Base-by-base conservation (phyloP, 1,140 invertebrate species). In the Scylla paramamosain region DNA sequence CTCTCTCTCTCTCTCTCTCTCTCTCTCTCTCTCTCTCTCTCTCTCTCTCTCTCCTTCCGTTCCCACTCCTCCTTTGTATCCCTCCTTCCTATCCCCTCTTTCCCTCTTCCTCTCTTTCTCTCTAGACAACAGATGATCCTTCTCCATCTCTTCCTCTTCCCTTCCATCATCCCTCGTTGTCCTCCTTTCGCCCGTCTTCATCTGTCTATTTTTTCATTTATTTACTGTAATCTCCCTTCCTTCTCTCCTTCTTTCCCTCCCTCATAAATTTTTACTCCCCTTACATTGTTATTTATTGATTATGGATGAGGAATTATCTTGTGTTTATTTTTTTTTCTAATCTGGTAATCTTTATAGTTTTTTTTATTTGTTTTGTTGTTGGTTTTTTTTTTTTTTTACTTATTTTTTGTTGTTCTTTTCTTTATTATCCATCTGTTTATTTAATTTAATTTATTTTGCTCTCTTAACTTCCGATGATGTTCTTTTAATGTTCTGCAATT, bases 41-140 rank as follows among this genome's bases (percentile, higher is more conserved):
- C 32, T 28, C 45, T 46, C 52, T 52, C 52, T 52, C 45, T 4
- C 25, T 46, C n/a, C 31, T 25, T 45, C 39, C 4, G 4, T 28
- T 29, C 86, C 28, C 28, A 16, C 86, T 84, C 83, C 20, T 25
- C 29, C 28, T 28, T 6, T 46, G 39, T 48, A 20, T 52, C 46
- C 46, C 28, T 29, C 46, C 45, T 67, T 39, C n/a, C 46, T 48
- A 10, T 45, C 14, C 59, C 10, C 59, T 45, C 46, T 83, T 29
- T 92, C 91, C 32, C 67, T 39, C 39, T 48, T n/a, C 25, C 28
- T 45, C 91, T 45, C 32, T n/a, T 31, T 25, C 31, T n/a, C 52
- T 83, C 20, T 67, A 59, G 20, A 25, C 29, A 88, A 88, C 86
- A 88, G 45, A 88, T 88, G 45, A 88, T 39, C 20, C 86, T 46